Percentiles rank a stretch among this genome's conserved stretches.
Conservation (phyloP, 2,113 vertebrate species). For the Thermophis baileyi region DNA sequence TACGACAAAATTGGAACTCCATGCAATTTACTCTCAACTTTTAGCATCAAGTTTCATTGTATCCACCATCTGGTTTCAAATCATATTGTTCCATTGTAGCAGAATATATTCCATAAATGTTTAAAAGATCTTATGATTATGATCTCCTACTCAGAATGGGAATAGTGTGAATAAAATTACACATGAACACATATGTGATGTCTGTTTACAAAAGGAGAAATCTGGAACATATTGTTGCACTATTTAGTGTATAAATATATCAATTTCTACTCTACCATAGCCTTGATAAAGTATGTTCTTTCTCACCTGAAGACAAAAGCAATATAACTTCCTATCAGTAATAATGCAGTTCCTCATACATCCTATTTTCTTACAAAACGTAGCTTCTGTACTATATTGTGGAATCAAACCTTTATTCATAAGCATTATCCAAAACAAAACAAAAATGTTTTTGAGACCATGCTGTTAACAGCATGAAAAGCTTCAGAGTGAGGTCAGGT, state of each 20-base stretch:
- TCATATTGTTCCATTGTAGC: not conserved
- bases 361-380: constrained; percentile 50
- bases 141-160: constrained; percentile 14
- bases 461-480: constrained; percentile 5
- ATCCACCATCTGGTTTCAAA: not conserved
- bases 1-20: not conserved
- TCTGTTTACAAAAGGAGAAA: constrained; percentile 6
- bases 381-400: constrained; percentile 42
- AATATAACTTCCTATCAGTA: constrained; percentile 37
- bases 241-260: constrained; percentile 12
- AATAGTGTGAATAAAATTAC: constrained; percentile 31
- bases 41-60: not conserved
- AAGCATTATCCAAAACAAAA: constrained; percentile 37
- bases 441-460: constrained; percentile 51
- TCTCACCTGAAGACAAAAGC: constrained; percentile 15
- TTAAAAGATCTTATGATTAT: not conserved
- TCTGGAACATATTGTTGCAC: not conserved
- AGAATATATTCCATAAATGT: not conserved
- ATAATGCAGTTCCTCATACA: constrained; percentile 35
- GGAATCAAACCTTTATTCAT: constrained; percentile 40
- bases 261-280: constrained; percentile 24
- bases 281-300: constrained; percentile 18
- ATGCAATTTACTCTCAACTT: not conserved
- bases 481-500: not conserved
- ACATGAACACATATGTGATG: constrained; percentile 13